Percentiles rank a stretch among this genome's conserved stretches.
These are phyloP conservation scores for Campoplex capitator DNA, from an alignment of 2,888 invertebrate species.

Conservation along the genomic window DNA sequence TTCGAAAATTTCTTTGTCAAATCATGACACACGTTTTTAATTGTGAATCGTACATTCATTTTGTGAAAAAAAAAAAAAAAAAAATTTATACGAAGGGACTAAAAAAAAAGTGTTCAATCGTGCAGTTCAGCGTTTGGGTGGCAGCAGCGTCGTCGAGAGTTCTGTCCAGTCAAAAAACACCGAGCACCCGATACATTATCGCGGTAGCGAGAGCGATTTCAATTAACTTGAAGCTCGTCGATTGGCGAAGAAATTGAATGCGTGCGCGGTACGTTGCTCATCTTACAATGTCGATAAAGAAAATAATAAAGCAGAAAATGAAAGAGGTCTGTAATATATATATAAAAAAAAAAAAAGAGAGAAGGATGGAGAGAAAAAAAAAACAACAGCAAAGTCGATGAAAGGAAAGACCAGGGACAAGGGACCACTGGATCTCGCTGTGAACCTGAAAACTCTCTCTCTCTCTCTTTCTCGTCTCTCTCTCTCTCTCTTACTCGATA, in stretches of 20 bases:
- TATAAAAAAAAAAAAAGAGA: not conserved
- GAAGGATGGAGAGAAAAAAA: not conserved
- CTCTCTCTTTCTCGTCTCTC: constrained; percentile 1
- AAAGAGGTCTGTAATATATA: not conserved
- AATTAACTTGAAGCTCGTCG: constrained; percentile 11
- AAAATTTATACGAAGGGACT: not conserved
- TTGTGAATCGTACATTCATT: not conserved
- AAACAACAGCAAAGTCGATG: not conserved
- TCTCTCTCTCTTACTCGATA: constrained; percentile 34
- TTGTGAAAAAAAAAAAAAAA: not conserved
- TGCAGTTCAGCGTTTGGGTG: not conserved
- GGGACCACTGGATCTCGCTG: constrained; percentile 32
- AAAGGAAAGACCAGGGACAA: constrained; percentile 11
- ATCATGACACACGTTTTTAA: too few species aligned
- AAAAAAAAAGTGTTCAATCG: not conserved
- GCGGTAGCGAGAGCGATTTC: not conserved
- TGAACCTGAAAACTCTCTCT: constrained; percentile 9
- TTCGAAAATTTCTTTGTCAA: not conserved
- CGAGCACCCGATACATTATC: not conserved
- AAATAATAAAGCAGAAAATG: not conserved
- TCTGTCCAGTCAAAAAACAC: not conserved
- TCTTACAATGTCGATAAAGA: constrained; percentile 25
- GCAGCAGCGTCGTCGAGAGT: not conserved
- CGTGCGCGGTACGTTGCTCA: not conserved
- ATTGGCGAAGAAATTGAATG: constrained; percentile 10